These are phyloP conservation scores for Bryconaethiops microstoma DNA, from an alignment of 2,797 vertebrate genomes.

Conservation along the genomic window DNA sequence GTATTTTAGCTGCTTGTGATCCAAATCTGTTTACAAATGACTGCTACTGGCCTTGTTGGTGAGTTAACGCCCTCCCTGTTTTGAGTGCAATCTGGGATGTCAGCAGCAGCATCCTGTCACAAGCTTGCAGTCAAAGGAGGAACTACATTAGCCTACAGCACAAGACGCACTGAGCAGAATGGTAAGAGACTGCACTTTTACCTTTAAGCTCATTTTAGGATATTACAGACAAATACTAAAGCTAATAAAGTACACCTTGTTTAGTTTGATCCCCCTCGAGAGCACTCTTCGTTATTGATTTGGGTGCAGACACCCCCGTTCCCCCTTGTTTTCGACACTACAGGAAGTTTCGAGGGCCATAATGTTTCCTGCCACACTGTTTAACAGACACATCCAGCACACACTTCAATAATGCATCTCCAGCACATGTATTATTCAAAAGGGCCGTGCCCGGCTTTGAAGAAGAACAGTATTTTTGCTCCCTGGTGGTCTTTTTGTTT, in stretches of 20 bases:
- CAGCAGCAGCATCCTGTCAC: conserved; percentile 55
- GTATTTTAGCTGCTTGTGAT: too few species aligned
- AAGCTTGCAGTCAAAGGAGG: conserved; percentile 48
- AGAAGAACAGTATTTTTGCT: not conserved
- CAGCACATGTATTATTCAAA: not conserved
- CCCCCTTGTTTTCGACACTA: not conserved
- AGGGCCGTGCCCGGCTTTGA: not conserved
- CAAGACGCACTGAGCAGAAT: conserved; percentile 58
- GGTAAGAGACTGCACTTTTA: conserved; percentile 65
- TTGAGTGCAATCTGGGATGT: conserved; percentile 50
- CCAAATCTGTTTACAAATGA: too few species aligned
- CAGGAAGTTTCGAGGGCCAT: conserved; percentile 25
- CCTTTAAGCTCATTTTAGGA: not conserved
- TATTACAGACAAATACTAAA: not conserved
- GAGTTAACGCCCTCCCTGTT: conserved; percentile 34
- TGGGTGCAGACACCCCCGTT: not conserved
- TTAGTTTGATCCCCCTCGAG: not conserved
- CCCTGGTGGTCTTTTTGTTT: not conserved
- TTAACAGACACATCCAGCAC: not conserved
- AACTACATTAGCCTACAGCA: conserved; percentile 42
- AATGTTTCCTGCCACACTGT: conserved; percentile 34
- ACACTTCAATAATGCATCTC: conserved; percentile 9
- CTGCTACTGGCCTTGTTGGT: not conserved
- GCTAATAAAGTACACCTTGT: not conserved
- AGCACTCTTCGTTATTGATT: not conserved